Evolutionary conservation across 2,797 vertebrate genomes (phyloP), one percentile per base, ranked within the genome.

Genomic region (Pyrrhura leucotis): DNA sequence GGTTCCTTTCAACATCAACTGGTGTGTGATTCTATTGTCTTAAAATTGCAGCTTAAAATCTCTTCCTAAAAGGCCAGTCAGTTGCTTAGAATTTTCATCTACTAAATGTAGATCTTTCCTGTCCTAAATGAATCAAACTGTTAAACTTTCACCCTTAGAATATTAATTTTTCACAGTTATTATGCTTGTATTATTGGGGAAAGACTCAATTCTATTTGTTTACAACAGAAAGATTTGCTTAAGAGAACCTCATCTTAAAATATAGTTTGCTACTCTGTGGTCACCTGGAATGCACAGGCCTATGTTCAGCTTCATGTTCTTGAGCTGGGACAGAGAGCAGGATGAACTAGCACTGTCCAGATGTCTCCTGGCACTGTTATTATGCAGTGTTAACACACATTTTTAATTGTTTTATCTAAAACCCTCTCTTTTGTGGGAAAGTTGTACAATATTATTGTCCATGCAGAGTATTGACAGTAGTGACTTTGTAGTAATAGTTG

Each of bases 391-490:
- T 85, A 62, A 21, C 44, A 15, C 6, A 4, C 12, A 42, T 37
- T 71, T 35, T 48, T 61, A 22, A 23, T 35, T 25, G 10, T 67
- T 81, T 65, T 82, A 54, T 54, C 54, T 83, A 53, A 81, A 93
- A 18, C 3, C 2, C 1, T 2, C 20, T 63, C 9, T 61, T 0
- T 72, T 56, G 12, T 28, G 28, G 19, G 53, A 17, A 85, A n/a
- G 16, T 47, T 54, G 28, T 20, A 25, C 37, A 53, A 4, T 75
- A n/a, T 72, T 78, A 44, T 20, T 84, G 13, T 69, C 81, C 61
- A 10, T 56, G 8, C 26, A 1, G 1, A 29, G 15, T 65, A 56
- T 26, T 85, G 48, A 35, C 42, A 48, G 20, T 10, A 66, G n/a
- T 58, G 58, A 54, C 53, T 88, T 81, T 15, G 16, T 67, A 61